Evolutionary conservation across 2,888 invertebrate species (phyloP).

Genomic region (Archaeoteleia sp.): DNA sequence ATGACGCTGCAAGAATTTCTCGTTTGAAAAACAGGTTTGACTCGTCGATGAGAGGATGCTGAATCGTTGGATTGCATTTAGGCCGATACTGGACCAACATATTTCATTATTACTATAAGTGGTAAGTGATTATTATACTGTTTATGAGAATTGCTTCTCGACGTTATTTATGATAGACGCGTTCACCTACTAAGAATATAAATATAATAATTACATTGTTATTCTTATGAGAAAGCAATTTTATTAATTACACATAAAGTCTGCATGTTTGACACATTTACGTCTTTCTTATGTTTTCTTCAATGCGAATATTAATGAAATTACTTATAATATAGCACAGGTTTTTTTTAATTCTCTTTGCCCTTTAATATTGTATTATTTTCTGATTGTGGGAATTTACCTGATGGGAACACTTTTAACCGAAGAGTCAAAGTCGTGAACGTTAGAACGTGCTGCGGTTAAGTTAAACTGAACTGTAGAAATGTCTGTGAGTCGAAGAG

Average conservation of each 20-base stretch:
- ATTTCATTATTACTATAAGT: constrained; percentile 22
- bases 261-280: too few relatives aligned
- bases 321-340: constrained; percentile 1
- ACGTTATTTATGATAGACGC: not conserved
- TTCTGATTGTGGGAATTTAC: constrained; percentile 36
- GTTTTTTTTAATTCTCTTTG: constrained; percentile 4
- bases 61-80: constrained; percentile 3
- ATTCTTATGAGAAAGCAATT: not conserved
- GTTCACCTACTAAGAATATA: not conserved
- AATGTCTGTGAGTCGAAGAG: constrained; percentile 44
- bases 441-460: constrained; percentile 48
- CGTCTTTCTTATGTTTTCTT: not conserved
- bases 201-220: not conserved
- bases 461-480: constrained; percentile 42
- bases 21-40: constrained; percentile 32
- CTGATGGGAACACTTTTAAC: constrained; percentile 33
- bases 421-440: constrained; percentile 32
- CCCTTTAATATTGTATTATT: constrained; percentile 9
- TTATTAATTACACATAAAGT: too few relatives aligned
- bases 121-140: constrained; percentile 15
- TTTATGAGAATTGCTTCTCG: not conserved
- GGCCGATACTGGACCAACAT: constrained; percentile 1
- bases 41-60: constrained; percentile 18
- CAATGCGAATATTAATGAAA: not conserved
- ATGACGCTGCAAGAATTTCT: constrained; percentile 39